A percentile compares a stretch with the other conserved stretches of the same genome.
These are phyloP conservation scores for Glaucomys volans DNA, from an alignment of 2,113 vertebrate species.

Conservation along the genomic window DNA sequence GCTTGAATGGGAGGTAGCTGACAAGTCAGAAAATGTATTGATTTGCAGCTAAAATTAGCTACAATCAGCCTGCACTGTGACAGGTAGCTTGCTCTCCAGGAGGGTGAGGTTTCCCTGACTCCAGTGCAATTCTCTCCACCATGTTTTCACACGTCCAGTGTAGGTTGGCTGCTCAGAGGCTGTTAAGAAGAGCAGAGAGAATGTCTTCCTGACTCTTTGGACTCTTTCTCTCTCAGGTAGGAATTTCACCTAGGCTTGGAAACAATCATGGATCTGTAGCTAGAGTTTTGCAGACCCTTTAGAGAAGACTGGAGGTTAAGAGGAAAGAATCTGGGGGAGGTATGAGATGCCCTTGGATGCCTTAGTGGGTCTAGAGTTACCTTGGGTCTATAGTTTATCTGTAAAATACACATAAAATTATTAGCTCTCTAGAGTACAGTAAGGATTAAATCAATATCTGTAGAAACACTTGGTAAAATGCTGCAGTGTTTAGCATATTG, in stretches of 20 bases:
- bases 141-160: neutral
- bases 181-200: neutral
- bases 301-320: neutral
- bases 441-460: neutral
- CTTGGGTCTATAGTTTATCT: neutral
- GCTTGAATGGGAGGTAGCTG: neutral
- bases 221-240: neutral
- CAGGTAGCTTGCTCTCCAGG: constrained; percentile 38
- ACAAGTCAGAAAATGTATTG: neutral
- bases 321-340: neutral
- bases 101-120: constrained; percentile 38
- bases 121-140: constrained; percentile 4
- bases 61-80: neutral
- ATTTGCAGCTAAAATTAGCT: constrained; percentile 46
- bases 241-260: neutral
- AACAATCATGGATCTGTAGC: neutral
- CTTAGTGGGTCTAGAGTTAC: neutral
- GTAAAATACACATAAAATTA: neutral
- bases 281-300: neutral
- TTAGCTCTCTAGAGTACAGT: neutral
- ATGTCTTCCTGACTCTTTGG: neutral
- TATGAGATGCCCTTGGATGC: neutral
- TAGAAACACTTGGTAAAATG: neutral
- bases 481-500: too few relatives aligned
- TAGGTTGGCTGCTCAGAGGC: neutral